phyloP scores from a whole-genome alignment of 2,113 vertebrate species.

The Leuciscus idus region DNA sequence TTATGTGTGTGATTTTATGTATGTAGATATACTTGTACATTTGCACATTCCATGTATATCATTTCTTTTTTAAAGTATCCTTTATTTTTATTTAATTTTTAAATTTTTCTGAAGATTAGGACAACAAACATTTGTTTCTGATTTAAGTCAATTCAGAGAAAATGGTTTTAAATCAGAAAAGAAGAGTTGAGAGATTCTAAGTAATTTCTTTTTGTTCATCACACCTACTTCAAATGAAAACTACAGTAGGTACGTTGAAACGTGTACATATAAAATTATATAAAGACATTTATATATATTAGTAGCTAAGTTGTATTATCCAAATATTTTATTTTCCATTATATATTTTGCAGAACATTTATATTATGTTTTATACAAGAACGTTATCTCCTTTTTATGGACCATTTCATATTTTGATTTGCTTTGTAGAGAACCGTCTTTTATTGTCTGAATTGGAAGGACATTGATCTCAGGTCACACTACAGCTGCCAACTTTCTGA shows the following conservation, averaged over 20 bases:
- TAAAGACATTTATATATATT: conserved; percentile 76
- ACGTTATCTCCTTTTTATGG: conserved; percentile 38
- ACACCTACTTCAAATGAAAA: conserved; percentile 17
- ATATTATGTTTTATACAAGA: conserved; percentile 54
- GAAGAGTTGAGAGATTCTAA: neutral
- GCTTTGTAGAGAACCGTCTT: conserved; percentile 26
- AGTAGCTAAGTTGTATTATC: conserved; percentile 76
- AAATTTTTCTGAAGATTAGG: neutral
- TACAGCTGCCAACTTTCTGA: conserved; percentile 39
- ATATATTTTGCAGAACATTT: conserved; percentile 72
- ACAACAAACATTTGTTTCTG: neutral
- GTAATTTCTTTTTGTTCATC: conserved; percentile 21
- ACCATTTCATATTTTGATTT: conserved; percentile 42
- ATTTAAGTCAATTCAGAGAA: neutral
- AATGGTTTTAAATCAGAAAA: conserved; percentile 10
- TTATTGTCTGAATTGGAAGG: conserved; percentile 38
- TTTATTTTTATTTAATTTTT: conserved; percentile 71
- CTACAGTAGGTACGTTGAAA: conserved; percentile 12
- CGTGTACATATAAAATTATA: conserved; percentile 63
- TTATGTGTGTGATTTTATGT: conserved; percentile 74
- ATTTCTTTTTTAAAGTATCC: conserved; percentile 80
- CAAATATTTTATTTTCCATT: conserved; percentile 58
- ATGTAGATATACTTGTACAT: conserved; percentile 88
- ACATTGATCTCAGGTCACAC: conserved; percentile 46
- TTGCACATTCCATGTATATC: conserved; percentile 85